Conservation (phyloP, 2,888 invertebrate genomes). For the Teleiodes luculella region DNA sequence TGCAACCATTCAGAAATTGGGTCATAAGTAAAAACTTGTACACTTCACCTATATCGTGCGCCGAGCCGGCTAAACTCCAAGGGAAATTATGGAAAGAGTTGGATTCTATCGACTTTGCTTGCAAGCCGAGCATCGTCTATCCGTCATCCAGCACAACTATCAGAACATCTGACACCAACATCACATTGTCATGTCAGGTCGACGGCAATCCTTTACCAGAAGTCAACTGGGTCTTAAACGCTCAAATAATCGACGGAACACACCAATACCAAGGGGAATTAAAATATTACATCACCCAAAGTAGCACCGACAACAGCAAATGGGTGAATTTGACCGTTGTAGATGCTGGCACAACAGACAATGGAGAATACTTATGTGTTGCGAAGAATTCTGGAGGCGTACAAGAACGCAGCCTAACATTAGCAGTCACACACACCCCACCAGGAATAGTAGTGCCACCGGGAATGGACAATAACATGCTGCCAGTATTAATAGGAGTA, state of each 20-base stretch:
- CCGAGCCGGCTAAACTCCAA: conserved; percentile 82
- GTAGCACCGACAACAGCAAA: conserved; percentile 57
- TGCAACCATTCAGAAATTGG: conserved; percentile 89
- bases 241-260: conserved; percentile 77
- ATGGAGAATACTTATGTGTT: conserved; percentile 87
- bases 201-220: conserved; percentile 87
- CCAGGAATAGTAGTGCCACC: conserved; percentile 66
- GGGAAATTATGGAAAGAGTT: conserved; percentile 86
- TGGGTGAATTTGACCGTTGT: conserved; percentile 85
- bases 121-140: conserved; percentile 85
- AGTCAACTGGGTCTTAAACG: conserved; percentile 85
- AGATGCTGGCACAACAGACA: conserved; percentile 80
- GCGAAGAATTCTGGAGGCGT: conserved; percentile 90
- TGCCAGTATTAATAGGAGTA: conserved; percentile 76
- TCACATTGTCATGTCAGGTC: conserved; percentile 86
- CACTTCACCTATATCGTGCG: conserved; percentile 85
- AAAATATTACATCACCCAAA: conserved; percentile 65
- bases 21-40: conserved; percentile 85
- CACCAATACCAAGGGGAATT: conserved; percentile 70
- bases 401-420: conserved; percentile 85
- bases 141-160: conserved; percentile 79
- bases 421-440: conserved; percentile 70
- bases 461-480: conserved; percentile 76
- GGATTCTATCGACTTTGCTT: conserved; percentile 87
- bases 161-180: conserved; percentile 81